These are phyloP conservation scores for Chaenocephalus aceratus DNA, from an alignment of 2,113 vertebrate species.

Conservation along the genomic window DNA sequence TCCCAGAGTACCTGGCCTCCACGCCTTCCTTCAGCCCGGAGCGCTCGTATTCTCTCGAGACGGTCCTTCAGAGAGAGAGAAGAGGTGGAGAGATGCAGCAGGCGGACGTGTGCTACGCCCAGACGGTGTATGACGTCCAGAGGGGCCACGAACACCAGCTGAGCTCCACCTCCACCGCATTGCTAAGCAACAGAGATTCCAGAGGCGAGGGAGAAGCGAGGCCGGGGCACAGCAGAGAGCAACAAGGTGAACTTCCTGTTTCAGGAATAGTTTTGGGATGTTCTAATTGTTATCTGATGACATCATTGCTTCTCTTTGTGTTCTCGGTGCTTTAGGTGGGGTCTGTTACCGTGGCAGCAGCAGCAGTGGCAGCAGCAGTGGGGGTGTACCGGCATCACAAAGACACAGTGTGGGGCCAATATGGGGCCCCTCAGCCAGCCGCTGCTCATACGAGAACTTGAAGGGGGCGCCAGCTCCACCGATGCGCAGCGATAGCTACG, in stretches of 20 bases:
- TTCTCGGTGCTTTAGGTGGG: slow-evolving; percentile 44
- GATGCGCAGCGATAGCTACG: slow-evolving; percentile 92
- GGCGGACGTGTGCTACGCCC: slow-evolving; percentile 89
- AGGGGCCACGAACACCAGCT: slow-evolving; percentile 60
- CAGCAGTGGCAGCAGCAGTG: slow-evolving; percentile 23
- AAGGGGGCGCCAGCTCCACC: slow-evolving; percentile 89
- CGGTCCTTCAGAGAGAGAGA: slow-evolving; percentile 70
- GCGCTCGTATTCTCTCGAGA: slow-evolving; percentile 87
- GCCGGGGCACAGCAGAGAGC: slow-evolving; percentile 33
- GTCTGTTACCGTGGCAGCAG: slow-evolving; percentile 68
- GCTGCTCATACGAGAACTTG: slow-evolving; percentile 82
- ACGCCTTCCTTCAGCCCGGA: slow-evolving; percentile 83
- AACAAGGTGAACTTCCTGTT: slow-evolving; percentile 44
- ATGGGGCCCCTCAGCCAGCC: slow-evolving; percentile 78
- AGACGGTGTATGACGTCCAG: slow-evolving; percentile 86
- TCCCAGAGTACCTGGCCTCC: slow-evolving; percentile 88
- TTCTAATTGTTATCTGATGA: neutral
- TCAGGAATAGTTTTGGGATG: neutral
- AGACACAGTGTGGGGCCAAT: slow-evolving; percentile 79
- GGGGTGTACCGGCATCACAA: slow-evolving; percentile 58
- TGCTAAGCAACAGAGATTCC: slow-evolving; percentile 44
- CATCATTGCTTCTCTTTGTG: neutral
- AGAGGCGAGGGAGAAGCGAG: neutral
- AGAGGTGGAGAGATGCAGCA: slow-evolving; percentile 86
- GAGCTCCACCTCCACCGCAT: slow-evolving; percentile 29